Conservation (phyloP, 2,888 invertebrate genomes). For the Archips xylosteana region DNA sequence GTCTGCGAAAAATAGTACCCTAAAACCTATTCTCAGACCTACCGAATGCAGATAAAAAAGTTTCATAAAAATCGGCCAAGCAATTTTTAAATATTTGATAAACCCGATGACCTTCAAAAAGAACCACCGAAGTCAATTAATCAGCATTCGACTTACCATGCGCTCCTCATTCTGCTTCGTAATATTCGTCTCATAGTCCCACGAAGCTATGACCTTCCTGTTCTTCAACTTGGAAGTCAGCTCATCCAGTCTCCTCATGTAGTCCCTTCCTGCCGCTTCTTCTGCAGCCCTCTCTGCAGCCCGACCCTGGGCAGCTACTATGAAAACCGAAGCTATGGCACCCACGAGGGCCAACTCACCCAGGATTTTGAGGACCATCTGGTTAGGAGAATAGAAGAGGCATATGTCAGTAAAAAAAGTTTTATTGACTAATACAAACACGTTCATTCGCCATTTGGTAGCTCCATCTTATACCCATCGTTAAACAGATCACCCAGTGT, state of each 20-base stretch:
- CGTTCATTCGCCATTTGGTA: no score
- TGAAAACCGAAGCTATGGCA: conserved; percentile 79
- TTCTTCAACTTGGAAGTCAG: conserved; percentile 84
- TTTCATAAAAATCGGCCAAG: no score
- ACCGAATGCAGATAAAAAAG: no score
- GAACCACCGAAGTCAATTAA: no score
- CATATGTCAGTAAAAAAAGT: not conserved
- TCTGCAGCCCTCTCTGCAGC: conserved; percentile 82
- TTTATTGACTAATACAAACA: not conserved
- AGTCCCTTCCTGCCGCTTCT: conserved; percentile 85
- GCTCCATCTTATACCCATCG: no score
- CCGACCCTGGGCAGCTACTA: conserved; percentile 77
- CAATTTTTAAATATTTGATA: no score
- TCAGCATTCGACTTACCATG: conserved; percentile 59
- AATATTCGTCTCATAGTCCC: conserved; percentile 91
- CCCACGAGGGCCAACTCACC: conserved; percentile 76
- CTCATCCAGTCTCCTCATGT: conserved; percentile 87
- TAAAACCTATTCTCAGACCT: no score
- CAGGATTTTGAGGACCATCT: conserved; percentile 78
- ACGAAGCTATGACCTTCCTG: conserved; percentile 85
- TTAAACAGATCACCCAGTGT: no score
- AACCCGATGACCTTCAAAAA: no score
- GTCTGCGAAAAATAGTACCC: no score
- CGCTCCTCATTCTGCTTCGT: conserved; percentile 88
- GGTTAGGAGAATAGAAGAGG: conserved; percentile 9